Percentiles rank a stretch among this genome's conserved stretches.
Evolutionary conservation across 2,888 invertebrate species (phyloP).

Genomic region (Noctua janthina): DNA sequence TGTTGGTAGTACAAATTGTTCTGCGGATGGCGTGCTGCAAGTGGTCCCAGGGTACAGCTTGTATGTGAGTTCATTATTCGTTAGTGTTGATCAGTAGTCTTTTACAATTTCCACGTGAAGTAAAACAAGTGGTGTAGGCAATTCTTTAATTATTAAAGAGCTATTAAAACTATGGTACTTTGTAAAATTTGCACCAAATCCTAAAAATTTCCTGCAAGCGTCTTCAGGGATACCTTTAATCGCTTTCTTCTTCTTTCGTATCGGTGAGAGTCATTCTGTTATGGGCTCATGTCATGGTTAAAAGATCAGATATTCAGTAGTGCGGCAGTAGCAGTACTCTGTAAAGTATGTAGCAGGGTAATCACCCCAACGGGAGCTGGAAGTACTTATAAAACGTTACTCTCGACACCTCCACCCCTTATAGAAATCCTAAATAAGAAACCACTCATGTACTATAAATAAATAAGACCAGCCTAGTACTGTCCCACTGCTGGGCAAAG

Average conservation of each 20-base stretch:
- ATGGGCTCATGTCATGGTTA: not conserved
- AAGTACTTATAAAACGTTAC: not conserved
- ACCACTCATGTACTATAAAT: too few relatives aligned
- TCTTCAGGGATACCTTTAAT: not conserved
- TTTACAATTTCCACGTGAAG: conserved; percentile 18
- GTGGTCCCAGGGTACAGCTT: conserved; percentile 23
- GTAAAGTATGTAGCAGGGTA: not conserved
- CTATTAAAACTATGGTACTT: not conserved
- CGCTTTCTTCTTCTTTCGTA: not conserved
- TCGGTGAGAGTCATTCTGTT: too few relatives aligned
- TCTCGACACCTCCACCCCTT: not conserved
- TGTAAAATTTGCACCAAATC: not conserved
- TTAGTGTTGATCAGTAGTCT: conserved; percentile 12
- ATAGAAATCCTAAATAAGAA: not conserved
- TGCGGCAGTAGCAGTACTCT: not conserved
- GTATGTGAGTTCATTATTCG: conserved; percentile 18
- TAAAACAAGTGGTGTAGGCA: not conserved
- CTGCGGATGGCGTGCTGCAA: conserved; percentile 13
- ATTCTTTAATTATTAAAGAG: not conserved
- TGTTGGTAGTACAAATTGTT: conserved; percentile 6
- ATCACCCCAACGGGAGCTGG: not conserved
- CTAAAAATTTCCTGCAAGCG: not conserved
- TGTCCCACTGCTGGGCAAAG: too few relatives aligned
- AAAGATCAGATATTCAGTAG: too few relatives aligned
- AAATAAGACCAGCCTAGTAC: too few relatives aligned